A percentile compares a stretch with the other conserved stretches of the same genome.
phyloP scores from a whole-genome alignment of 2,113 vertebrate genomes.

The Eolophus roseicapilla region DNA sequence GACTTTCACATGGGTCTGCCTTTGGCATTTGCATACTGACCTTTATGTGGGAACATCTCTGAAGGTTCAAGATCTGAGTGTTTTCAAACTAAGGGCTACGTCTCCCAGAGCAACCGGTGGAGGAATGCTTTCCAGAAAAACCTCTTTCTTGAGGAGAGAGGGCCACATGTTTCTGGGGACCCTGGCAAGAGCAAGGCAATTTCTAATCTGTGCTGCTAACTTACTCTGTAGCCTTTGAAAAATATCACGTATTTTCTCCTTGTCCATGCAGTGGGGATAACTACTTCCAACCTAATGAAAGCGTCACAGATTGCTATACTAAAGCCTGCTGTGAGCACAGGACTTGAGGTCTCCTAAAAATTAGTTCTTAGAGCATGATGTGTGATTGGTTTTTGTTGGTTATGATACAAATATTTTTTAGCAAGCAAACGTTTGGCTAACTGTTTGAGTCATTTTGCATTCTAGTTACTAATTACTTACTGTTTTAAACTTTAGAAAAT shows the following conservation, averaged over 20 bases:
- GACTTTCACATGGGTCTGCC: neutral
- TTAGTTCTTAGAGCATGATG: neutral
- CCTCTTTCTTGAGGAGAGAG: neutral
- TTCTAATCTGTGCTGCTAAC: neutral
- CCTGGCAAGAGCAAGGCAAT: neutral
- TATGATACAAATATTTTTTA: neutral
- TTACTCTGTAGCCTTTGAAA: neutral
- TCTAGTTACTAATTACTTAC: neutral
- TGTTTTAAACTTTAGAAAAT: conserved; percentile 81
- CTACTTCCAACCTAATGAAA: neutral
- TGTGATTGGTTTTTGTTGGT: neutral
- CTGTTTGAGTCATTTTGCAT: neutral
- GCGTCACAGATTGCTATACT: neutral
- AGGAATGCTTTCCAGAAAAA: neutral
- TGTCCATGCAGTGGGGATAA: neutral
- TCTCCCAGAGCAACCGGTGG: neutral
- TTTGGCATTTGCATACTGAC: neutral
- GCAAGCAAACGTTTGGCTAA: neutral
- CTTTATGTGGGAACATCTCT: neutral
- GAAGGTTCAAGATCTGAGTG: neutral
- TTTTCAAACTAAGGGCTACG: neutral
- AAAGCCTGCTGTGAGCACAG: neutral
- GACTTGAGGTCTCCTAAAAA: neutral
- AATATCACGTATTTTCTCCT: neutral
- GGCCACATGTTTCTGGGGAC: neutral